Evolutionary conservation across 64 coral and sea anemone species (phyloP).

Genomic region (Montipora efflorescens): DNA sequence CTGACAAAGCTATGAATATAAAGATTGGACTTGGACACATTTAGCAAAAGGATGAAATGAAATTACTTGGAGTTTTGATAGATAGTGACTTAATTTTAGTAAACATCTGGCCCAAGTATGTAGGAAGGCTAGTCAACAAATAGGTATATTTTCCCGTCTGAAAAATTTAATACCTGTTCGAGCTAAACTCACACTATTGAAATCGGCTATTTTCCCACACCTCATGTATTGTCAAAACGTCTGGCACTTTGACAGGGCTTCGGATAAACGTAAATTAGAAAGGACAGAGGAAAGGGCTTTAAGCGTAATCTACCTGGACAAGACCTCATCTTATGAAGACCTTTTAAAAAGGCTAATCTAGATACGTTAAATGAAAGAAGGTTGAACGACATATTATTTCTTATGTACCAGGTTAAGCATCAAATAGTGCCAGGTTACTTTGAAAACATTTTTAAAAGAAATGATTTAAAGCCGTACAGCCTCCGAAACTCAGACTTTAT

Average conservation of each 20-base stretch:
- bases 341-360: conserved; percentile 1
- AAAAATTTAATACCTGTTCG: background rate
- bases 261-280: background rate
- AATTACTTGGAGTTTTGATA: conserved; percentile 7
- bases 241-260: background rate
- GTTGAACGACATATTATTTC: background rate
- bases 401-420: background rate
- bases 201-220: background rate
- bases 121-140: background rate
- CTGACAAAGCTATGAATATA: background rate
- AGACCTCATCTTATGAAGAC: background rate
- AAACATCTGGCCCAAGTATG: background rate
- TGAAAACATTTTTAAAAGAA: background rate
- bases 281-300: background rate
- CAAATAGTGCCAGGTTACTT: background rate
- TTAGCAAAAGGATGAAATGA: background rate
- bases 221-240: background rate
- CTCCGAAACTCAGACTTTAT: background rate
- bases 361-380: background rate
- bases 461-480: background rate
- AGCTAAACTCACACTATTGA: background rate
- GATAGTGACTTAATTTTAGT: conserved; percentile 5
- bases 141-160: background rate
- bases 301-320: background rate
- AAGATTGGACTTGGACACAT: background rate